Evolutionary conservation across 2,797 vertebrate species (phyloP), one percentile per base, ranked within the genome.

Genomic region (Sarcophilus harrisii): DNA sequence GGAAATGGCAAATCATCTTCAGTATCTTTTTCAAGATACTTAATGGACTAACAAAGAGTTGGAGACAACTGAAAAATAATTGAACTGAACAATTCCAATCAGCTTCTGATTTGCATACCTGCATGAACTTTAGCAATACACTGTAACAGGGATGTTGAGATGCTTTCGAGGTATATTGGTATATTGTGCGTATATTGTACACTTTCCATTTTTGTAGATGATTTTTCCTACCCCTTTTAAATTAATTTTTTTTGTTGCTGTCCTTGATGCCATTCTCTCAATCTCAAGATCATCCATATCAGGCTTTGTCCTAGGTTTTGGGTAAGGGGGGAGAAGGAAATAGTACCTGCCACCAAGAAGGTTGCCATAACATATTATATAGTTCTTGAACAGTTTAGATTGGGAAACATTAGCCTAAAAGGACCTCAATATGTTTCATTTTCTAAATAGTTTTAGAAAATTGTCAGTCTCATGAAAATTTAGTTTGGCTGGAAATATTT

Each of bases 181-280:
- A 97, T 97, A 60, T 97, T 95, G 97, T 57, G 97, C 97, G 95
- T 96, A 97, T 97, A 59, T 97, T 95, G 97, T 57, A 97, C 97
- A 13, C 96, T 97, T 97, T 94, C 97, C 94, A 90, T 90, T 73
- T 14, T 21, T 9, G 9, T 10, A 18, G 93, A 29, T 90, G 13
- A 3, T 24, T 94, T 94, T 94, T 94, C 91, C 91, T 90, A 5
- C 11, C 94, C 89, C 92, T 96, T 97, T 90, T 73, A 91, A 93
- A 96, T 93, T 93, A 93, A 94, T 59, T 95, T 97, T 96, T 96
- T 49, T 94, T 94, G 62, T 90, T 97, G 91, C 96, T 92, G 57
- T 73, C n/a, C 5, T 73, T 38, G 62, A 18, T 32, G 12, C 16
- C 62, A 16, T 45, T 87, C 73, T 49, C 21, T 38, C 21, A 49